Percentiles rank a stretch among this genome's conserved stretches.
These are phyloP conservation scores for Idris sp. DNA, from an alignment of 1,140 invertebrate species.

Conservation along the genomic window DNA sequence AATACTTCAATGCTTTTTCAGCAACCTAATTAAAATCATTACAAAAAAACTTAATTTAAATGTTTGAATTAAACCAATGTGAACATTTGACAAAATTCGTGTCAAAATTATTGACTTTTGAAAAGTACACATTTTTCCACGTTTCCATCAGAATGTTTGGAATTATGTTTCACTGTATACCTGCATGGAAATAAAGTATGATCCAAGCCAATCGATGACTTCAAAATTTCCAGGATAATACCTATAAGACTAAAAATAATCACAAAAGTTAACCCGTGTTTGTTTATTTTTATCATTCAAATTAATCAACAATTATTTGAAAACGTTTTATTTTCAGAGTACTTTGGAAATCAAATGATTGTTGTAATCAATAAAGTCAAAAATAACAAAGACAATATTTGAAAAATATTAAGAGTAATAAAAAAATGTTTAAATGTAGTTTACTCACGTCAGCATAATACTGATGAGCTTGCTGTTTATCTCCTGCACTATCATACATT, in stretches of 20 bases:
- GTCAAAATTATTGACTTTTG: no score
- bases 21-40: slow-evolving; percentile 78
- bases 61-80: no score
- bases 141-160: background rate
- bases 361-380: no score
- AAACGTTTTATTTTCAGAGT: no score
- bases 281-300: background rate
- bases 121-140: no score
- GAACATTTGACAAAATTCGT: no score
- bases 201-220: slow-evolving; percentile 94
- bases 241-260: slow-evolving; percentile 84
- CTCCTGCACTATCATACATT: slow-evolving; percentile 90
- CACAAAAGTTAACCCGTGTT: background rate
- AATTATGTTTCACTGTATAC: slow-evolving; percentile 68
- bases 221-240: slow-evolving; percentile 93
- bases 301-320: background rate
- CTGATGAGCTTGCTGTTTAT: slow-evolving; percentile 95
- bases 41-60: no score
- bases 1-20: slow-evolving; percentile 93
- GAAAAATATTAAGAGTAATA: no score
- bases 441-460: slow-evolving; percentile 90
- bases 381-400: no score
- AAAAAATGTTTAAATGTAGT: slow-evolving; percentile 17
- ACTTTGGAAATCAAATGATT: no score
- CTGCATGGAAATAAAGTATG: slow-evolving; percentile 94